A percentile compares a stretch with the other conserved stretches of the same genome.
Conservation (phyloP, 2,113 vertebrate species). For the Cynopterus brachyotis region DNA sequence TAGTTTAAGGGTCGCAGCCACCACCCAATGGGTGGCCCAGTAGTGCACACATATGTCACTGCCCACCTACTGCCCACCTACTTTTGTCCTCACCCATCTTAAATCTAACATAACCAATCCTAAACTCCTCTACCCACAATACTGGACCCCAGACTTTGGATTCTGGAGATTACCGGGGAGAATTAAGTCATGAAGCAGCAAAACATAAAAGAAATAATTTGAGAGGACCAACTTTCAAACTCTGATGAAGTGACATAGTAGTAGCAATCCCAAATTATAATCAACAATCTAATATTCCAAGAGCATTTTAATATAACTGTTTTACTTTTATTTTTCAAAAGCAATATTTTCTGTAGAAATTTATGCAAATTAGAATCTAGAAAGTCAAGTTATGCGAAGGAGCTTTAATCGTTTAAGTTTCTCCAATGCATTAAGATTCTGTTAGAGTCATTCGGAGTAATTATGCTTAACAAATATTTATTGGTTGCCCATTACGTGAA, state of each 20-base stretch:
- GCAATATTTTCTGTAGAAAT: neutral
- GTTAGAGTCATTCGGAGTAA: neutral
- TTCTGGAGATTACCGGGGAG: neutral
- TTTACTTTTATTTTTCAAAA: constrained; percentile 20
- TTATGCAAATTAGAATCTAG: neutral
- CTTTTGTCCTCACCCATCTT: neutral
- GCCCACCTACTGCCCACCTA: neutral
- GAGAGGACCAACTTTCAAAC: neutral
- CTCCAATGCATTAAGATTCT: neutral
- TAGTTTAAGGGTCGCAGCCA: neutral
- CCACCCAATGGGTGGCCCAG: neutral
- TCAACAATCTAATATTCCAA: neutral
- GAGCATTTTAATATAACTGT: neutral
- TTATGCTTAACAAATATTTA: neutral
- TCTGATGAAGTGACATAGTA: neutral
- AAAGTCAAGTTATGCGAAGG: neutral
- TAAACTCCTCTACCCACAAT: neutral
- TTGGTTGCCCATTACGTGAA: neutral
- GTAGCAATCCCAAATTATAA: neutral
- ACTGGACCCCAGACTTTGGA: neutral
- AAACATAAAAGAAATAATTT: neutral
- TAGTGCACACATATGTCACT: neutral
- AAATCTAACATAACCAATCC: neutral
- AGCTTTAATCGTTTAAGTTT: neutral
- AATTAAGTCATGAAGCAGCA: neutral